Evolutionary conservation across 2,888 invertebrate genomes (phyloP), one percentile per base, ranked within the genome.

Genomic region (Synanthedon vespiformis): DNA sequence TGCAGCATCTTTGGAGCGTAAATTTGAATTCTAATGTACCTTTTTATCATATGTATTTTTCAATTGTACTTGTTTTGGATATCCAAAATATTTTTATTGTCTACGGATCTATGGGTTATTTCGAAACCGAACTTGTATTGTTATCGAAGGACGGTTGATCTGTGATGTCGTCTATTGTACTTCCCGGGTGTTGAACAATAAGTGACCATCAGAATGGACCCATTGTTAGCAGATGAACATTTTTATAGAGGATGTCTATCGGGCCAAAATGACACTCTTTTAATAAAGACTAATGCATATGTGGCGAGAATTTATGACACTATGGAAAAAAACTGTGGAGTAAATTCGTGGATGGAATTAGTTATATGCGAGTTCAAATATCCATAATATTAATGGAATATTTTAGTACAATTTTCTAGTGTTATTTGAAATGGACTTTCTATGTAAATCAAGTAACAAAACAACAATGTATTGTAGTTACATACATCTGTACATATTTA

Each of bases 211-310:
- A 72, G 70, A 73, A 72, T 70, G 69, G 66, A 62, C 58, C 70
- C 73, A 74, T 83, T 81, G 77, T 80, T 70, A 61, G 74, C 84
- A 84, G 84, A 80, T 83, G 84, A 76, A 70, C 70, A 66, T 75
- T 79, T 78, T 77, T 79, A 77, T 80, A 72, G 72, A 77, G 68
- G 72, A 70, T 75, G 63, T 69, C 69, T 70, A 72, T 74, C 64
- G 63, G 62, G 68, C 68, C 72, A 65, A 67, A 65, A 70, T 74
- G 70, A 70, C 65, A 65, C 68, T 71, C 57, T 59, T 68, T 70
- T 66, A 62, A 68, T 60, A 60, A 14, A 40, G 11, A 48, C 11
- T 14, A 12, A 48, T 49, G 12, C 11, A 40, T 14, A 48, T 14
- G 22, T 48, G 48, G 10, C 16, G 12, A 48, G 14, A 16, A 16